Base-by-base conservation (phyloP, 2,797 vertebrate genomes). In the Rhinophrynus dorsalis region DNA sequence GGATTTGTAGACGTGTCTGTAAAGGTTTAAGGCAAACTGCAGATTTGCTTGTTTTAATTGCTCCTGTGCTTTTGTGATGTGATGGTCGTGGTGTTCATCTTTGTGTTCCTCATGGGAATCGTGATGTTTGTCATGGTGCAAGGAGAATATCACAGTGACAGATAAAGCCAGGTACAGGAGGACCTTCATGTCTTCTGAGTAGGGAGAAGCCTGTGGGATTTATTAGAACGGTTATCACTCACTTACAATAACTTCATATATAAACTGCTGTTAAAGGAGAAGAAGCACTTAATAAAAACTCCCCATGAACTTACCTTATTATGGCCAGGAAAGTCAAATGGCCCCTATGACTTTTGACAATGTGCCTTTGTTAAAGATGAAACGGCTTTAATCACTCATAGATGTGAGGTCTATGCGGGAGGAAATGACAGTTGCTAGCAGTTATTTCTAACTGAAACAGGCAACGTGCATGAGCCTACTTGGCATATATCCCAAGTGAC, bases 1-100 rank as follows among this genome's bases (percentile, higher is more conserved):
- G 12, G 11, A 1, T 3, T 15, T 6, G 27, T 83, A 13, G 77
- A 68, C 0, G 5, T 82, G 85, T 82, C 81, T 92, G 83, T 90
- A 94, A 61, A 97, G 83, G 42, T 81, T 81, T 33, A 92, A 89
- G n/a, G 86, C 89, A 55, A 96, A 97, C 33, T 78, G 81, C 11
- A 90, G 83, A 20, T 94, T 94, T 4, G 66, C 82, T 10, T 6
- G 59, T 1, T 66, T 65, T 9, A 90, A 62, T 3, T 45, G 38
- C 18, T 70, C 51, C 26, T 32, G 30, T 0, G 73, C 9, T 29
- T 44, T 15, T 42, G 23, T 15, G 3, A 15, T 11, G 2, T 29
- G 10, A 11, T 48, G 15, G 2, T 48, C 47, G 9, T 48, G 3
- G 1, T 47, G 20, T 51, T 23, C 17, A 17, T 26, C 12, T 27